A percentile compares a stretch with the other conserved stretches of the same genome.
phyloP scores from a whole-genome alignment of 2,797 vertebrate genomes.

The Epinephelus malabaricus region DNA sequence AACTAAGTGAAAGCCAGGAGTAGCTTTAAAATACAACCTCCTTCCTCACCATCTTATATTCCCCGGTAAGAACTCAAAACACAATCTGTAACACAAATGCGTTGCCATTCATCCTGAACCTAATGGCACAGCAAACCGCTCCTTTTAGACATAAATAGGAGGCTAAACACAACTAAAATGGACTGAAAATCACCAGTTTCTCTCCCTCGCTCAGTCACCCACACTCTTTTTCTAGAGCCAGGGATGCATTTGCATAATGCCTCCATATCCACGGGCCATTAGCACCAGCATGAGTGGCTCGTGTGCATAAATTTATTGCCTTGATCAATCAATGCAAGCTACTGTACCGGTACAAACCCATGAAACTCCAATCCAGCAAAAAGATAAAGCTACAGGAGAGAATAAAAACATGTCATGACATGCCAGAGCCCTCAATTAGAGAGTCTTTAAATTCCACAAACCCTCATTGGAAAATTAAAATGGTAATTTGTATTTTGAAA shows the following conservation, averaged over 20 bases:
- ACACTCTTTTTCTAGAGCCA: slow-evolving; percentile 43
- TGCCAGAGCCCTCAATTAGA: slow-evolving; percentile 18
- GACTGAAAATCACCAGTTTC: slow-evolving; percentile 60
- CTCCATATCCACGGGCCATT: slow-evolving; percentile 76
- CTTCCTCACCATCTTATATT: neutral
- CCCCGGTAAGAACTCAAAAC: slow-evolving; percentile 10
- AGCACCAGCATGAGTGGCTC: slow-evolving; percentile 72
- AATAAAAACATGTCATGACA: neutral
- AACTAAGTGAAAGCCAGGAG: slow-evolving; percentile 1
- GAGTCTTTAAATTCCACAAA: neutral
- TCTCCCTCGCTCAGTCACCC: slow-evolving; percentile 56
- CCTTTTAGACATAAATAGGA: slow-evolving; percentile 57
- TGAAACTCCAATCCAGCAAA: slow-evolving; percentile 16
- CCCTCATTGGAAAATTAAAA: slow-evolving; percentile 12
- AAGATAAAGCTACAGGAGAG: neutral
- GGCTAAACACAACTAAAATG: slow-evolving; percentile 68
- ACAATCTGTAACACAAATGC: slow-evolving; percentile 12
- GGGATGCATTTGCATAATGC: slow-evolving; percentile 77
- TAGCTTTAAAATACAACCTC: neutral
- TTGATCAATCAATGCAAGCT: slow-evolving; percentile 76
- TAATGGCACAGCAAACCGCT: slow-evolving; percentile 62
- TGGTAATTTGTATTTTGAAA: slow-evolving; percentile 7
- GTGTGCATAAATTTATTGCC: slow-evolving; percentile 69
- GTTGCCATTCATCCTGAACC: slow-evolving; percentile 49
- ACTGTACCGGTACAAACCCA: slow-evolving; percentile 49